Conservation (phyloP, 1,140 invertebrate genomes). For the Micrasema minimum region DNA sequence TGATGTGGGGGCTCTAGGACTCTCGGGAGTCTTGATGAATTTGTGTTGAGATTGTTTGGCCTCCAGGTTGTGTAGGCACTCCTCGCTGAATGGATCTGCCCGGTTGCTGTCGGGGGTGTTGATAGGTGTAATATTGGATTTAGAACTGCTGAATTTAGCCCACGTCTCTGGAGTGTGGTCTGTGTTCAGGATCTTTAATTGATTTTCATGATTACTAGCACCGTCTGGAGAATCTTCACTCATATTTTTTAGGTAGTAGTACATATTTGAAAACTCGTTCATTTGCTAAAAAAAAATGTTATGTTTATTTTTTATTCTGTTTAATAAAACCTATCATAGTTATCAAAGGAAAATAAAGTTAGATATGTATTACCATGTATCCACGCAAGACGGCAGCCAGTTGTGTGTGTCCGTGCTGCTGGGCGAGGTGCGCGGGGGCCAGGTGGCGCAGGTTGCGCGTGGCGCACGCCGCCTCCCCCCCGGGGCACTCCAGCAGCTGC, state of each 20-base stretch:
- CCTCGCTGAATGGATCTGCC: conserved; percentile 64
- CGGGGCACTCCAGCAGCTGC: conserved; percentile 85
- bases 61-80: conserved; percentile 63
- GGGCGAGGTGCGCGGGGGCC: conserved; percentile 83
- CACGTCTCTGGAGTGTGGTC: conserved; percentile 49
- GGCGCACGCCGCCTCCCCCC: conserved; percentile 82
- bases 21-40: conserved; percentile 54
- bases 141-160: conserved; percentile 35
- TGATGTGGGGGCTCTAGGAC: conserved; percentile 43
- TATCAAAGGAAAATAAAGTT: too few relatives aligned
- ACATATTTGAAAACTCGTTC: conserved; percentile 86
- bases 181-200: conserved; percentile 56
- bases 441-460: conserved; percentile 80
- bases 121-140: conserved; percentile 29
- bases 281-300: conserved; percentile 66
- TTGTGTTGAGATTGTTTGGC: conserved; percentile 49
- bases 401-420: conserved; percentile 75
- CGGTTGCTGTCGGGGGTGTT: conserved; percentile 41
- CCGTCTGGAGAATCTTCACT: conserved; percentile 65
- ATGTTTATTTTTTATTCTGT: too few relatives aligned
- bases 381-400: conserved; percentile 79
- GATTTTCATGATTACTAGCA: conserved; percentile 55
- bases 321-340: background rate
- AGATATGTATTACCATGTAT: conserved; percentile 71
- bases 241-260: conserved; percentile 84